Conservation (phyloP, 2,113 vertebrate genomes). For the Platanista minor region DNA sequence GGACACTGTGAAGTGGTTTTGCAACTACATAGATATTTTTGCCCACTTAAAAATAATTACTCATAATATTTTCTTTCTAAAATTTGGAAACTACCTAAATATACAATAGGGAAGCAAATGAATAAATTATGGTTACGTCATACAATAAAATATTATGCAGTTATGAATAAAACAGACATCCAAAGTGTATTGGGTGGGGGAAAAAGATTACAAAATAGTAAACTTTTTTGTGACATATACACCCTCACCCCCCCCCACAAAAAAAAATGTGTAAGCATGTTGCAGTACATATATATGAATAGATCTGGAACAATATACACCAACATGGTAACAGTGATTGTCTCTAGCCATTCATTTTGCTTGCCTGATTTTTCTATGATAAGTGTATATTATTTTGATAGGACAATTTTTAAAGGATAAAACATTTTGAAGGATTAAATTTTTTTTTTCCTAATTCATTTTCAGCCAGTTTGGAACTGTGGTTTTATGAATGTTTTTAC, state of each 20-base stretch:
- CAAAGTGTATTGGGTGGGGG: not conserved
- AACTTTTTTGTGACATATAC: not conserved
- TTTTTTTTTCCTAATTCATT: not conserved
- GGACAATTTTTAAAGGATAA: not conserved
- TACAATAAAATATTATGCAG: not conserved
- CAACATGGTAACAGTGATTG: not conserved
- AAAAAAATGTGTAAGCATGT: not conserved
- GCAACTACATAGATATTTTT: not conserved
- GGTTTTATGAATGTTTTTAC: not conserved
- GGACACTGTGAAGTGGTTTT: not conserved
- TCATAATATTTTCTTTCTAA: conserved; percentile 20
- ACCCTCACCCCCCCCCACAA: not conserved
- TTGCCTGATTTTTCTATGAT: not conserved
- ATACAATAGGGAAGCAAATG: not conserved
- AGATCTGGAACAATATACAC: not conserved
- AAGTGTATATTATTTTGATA: not conserved
- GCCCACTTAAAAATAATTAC: conserved; percentile 13
- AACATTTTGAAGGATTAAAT: not conserved
- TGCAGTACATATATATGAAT: not conserved
- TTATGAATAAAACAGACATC: not conserved
- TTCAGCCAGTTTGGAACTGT: not conserved
- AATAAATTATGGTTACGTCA: not conserved
- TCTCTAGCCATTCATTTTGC: not conserved
- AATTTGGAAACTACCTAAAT: not conserved
- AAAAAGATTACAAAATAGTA: not conserved